phyloP scores from a whole-genome alignment of 2,113 vertebrate genomes.

The Pseudorectes ferrugineus region DNA sequence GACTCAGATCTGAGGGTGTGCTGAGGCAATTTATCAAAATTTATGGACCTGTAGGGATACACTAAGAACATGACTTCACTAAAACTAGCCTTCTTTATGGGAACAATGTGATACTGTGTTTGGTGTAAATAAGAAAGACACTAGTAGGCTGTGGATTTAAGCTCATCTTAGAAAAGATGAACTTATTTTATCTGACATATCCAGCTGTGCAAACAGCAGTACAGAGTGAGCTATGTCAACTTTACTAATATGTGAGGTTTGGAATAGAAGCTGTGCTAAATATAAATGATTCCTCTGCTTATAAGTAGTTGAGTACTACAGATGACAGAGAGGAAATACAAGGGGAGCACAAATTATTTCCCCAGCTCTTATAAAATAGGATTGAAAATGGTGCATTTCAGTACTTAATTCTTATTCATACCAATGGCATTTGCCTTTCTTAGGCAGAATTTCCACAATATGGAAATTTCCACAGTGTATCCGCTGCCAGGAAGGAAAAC shows the following conservation, averaged over 20 bases:
- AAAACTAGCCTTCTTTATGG: slow-evolving; percentile 39
- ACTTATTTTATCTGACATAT: slow-evolving; percentile 48
- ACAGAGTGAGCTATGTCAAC: slow-evolving; percentile 44
- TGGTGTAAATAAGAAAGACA: slow-evolving; percentile 57
- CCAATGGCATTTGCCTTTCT: slow-evolving; percentile 7
- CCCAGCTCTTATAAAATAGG: not conserved
- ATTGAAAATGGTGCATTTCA: slow-evolving; percentile 4
- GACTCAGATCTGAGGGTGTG: slow-evolving; percentile 25
- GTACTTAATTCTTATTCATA: not conserved
- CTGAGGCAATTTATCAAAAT: slow-evolving; percentile 38
- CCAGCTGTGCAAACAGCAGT: slow-evolving; percentile 70
- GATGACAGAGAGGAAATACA: not conserved
- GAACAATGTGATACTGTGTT: slow-evolving; percentile 13
- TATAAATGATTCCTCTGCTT: slow-evolving; percentile 35
- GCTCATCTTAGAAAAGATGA: slow-evolving; percentile 61
- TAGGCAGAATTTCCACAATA: slow-evolving; percentile 1
- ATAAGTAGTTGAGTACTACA: not conserved
- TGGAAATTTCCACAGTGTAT: slow-evolving; percentile 10
- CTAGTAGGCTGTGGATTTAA: slow-evolving; percentile 38
- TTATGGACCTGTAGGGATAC: not conserved
- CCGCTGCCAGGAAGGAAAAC: not conserved
- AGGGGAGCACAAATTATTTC: slow-evolving; percentile 6
- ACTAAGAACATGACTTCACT: slow-evolving; percentile 32
- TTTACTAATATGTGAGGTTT: slow-evolving; percentile 55
- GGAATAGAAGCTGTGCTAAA: slow-evolving; percentile 32